phyloP scores from a whole-genome alignment of 30 jellyfish, hydroid and myxozoan species.

The Cassiopea xamachana region DNA sequence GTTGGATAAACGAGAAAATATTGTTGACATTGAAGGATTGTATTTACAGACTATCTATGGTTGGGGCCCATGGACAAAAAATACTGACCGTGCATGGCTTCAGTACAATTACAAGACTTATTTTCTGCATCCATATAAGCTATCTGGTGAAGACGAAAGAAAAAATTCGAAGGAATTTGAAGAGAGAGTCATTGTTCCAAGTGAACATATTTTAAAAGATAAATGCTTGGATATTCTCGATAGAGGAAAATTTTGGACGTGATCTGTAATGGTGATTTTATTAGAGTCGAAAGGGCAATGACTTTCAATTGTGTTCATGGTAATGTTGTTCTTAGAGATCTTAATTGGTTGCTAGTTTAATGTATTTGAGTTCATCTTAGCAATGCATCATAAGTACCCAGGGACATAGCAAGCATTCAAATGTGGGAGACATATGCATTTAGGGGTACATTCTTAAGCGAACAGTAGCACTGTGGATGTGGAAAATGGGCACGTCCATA shows the following conservation, averaged over 20 bases:
- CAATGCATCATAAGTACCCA: no score
- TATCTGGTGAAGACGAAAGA: slow-evolving; percentile 25
- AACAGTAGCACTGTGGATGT: no score
- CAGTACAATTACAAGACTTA: slow-evolving; percentile 16
- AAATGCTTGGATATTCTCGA: slow-evolving; percentile 37
- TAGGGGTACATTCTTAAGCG: no score
- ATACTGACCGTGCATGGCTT: slow-evolving; percentile 41
- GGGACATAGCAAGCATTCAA: no score
- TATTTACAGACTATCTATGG: slow-evolving; percentile 63
- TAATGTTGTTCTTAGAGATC: no score
- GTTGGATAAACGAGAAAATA: slow-evolving; percentile 37
- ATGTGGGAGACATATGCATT: no score
- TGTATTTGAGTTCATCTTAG: no score
- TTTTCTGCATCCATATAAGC: slow-evolving; percentile 68
- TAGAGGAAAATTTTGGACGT: neutral
- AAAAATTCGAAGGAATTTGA: slow-evolving; percentile 32
- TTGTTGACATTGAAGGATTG: slow-evolving; percentile 35
- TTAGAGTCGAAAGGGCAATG: no score
- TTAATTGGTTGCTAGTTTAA: no score
- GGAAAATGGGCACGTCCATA: no score
- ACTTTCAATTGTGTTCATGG: no score
- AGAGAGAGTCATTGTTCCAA: slow-evolving; percentile 18
- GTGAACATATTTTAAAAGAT: slow-evolving; percentile 3
- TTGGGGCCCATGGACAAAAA: slow-evolving; percentile 33
- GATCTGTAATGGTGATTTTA: neutral